Percentiles rank a stretch among this genome's conserved stretches.
Evolutionary conservation across 2,888 invertebrate genomes (phyloP).

Genomic region (Lepeophtheirus nordmannii): DNA sequence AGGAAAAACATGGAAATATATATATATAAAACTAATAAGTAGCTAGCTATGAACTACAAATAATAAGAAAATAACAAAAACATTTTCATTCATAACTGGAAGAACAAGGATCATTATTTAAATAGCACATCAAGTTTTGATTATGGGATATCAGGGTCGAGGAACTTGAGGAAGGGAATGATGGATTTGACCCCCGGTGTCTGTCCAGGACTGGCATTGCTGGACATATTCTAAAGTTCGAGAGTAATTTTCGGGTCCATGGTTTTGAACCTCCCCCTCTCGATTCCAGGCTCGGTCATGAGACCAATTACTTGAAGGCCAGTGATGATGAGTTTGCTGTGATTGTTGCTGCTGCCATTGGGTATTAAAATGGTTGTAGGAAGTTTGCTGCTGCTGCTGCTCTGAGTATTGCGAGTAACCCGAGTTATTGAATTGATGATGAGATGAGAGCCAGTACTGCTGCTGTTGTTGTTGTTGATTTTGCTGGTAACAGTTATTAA

Average conservation of each 20-base stretch:
- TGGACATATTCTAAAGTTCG: constrained; percentile 79
- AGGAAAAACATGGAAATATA: too few species aligned
- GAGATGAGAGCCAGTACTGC: constrained; percentile 24
- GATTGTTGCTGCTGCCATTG: background rate
- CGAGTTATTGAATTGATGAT: constrained; percentile 9
- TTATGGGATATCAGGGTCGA: too few species aligned
- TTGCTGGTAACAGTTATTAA: constrained; percentile 24
- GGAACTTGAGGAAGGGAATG: too few species aligned
- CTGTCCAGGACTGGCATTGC: constrained; percentile 45
- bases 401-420: too few species aligned
- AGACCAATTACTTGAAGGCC: background rate
- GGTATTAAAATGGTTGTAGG: background rate
- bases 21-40: too few species aligned
- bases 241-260: constrained; percentile 59
- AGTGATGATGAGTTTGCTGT: background rate
- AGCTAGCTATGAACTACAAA: too few species aligned
- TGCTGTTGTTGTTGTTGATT: constrained; percentile 19
- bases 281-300: background rate
- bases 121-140: too few species aligned
- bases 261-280: background rate
- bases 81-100: too few species aligned
- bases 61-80: too few species aligned
- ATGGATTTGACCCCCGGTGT: constrained; percentile 6
- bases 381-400: background rate
- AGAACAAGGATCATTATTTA: too few species aligned